phyloP scores from a whole-genome alignment of 2,888 invertebrate genomes.

The Auanema freiburgensis region DNA sequence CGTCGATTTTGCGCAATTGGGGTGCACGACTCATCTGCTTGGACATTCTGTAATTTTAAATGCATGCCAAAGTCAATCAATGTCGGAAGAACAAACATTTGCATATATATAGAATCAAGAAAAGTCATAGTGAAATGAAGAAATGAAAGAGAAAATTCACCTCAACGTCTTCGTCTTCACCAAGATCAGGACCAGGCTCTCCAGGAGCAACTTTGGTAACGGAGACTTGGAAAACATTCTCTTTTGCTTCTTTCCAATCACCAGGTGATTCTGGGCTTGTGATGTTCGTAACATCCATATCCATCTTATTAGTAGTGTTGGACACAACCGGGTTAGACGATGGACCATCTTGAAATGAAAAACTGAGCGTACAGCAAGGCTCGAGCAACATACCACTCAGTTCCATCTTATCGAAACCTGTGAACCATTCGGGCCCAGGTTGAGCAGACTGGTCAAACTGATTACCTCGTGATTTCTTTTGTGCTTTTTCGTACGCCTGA shows the following conservation, averaged over 20 bases:
- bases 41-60: not conserved
- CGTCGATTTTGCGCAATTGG: constrained; percentile 2
- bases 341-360: constrained; percentile 11
- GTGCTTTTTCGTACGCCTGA: constrained; percentile 13
- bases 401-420: constrained; percentile 1
- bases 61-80: not conserved
- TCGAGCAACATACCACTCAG: not conserved
- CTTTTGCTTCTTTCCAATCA: constrained; percentile 19
- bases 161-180: constrained; percentile 20
- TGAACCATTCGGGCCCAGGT: constrained; percentile 17
- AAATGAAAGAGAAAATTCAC: not conserved
- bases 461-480: constrained; percentile 5
- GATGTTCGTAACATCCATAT: constrained; percentile 7
- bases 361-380: not conserved
- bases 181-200: constrained; percentile 49
- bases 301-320: not conserved
- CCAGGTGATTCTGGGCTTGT: constrained; percentile 18
- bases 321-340: constrained; percentile 24
- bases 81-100: constrained; percentile 2
- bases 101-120: not conserved
- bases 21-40: constrained; percentile 1
- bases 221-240: not conserved
- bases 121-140: not conserved
- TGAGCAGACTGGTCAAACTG: constrained; percentile 11
- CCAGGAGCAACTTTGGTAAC: not conserved